A percentile compares a stretch with the other conserved stretches of the same genome.
phyloP scores from a whole-genome alignment of 2,888 invertebrate genomes.

The Eristalinus sepulchralis region DNA sequence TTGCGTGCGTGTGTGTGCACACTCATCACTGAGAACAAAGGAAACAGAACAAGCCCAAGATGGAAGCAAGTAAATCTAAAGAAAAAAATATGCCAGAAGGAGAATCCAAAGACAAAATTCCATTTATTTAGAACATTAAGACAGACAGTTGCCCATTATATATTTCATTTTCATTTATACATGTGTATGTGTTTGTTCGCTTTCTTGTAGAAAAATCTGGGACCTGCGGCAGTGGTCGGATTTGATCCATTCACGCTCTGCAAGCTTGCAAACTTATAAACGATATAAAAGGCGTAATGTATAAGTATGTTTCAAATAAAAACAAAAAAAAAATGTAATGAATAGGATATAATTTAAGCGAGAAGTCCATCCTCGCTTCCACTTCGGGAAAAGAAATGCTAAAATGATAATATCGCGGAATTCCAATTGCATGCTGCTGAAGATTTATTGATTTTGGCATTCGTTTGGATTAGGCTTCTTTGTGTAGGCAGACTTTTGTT shows the following conservation, averaged over 20 bases:
- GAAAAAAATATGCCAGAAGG: neutral
- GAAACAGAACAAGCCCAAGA: neutral
- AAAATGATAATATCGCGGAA: slow-evolving; percentile 38
- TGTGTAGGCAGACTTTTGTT: slow-evolving; percentile 75
- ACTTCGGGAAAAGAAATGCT: slow-evolving; percentile 37
- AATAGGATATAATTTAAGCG: slow-evolving; percentile 17
- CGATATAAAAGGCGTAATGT: slow-evolving; percentile 53
- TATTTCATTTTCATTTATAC: slow-evolving; percentile 19
- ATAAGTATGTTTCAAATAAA: slow-evolving; percentile 44
- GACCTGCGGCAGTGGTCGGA: slow-evolving; percentile 21
- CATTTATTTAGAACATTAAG: slow-evolving; percentile 64
- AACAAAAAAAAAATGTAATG: slow-evolving; percentile 15
- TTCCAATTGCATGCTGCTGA: slow-evolving; percentile 5
- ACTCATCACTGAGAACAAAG: neutral
- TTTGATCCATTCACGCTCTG: slow-evolving; percentile 20
- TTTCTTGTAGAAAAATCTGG: slow-evolving; percentile 42
- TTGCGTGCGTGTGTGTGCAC: neutral
- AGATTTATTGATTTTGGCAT: slow-evolving; percentile 87
- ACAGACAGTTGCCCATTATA: slow-evolving; percentile 46
- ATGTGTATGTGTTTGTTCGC: slow-evolving; percentile 2
- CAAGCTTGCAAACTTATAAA: slow-evolving; percentile 37
- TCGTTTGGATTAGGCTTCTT: slow-evolving; percentile 83
- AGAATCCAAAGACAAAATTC: slow-evolving; percentile 36
- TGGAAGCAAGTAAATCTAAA: neutral
- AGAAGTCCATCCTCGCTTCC: neutral